Conservation (phyloP, 2,888 invertebrate species). For the Metalampra italica region DNA sequence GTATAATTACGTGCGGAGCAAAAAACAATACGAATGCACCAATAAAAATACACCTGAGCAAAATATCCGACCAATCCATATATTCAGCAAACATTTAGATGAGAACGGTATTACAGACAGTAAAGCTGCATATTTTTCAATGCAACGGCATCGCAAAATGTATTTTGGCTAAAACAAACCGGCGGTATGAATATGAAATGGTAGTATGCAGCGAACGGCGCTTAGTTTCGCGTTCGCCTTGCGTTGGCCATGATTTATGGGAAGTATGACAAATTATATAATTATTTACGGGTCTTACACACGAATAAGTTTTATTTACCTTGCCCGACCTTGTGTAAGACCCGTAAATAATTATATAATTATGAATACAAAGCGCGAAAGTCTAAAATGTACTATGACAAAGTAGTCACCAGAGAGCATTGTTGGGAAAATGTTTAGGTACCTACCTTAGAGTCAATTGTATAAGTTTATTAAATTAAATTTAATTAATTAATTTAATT, state of each 20-base stretch:
- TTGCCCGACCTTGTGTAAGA: no score
- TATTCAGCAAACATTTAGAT: neutral
- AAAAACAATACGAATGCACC: no score
- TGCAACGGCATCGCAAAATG: slow-evolving; percentile 35
- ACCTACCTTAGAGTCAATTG: no score
- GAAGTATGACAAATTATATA: slow-evolving; percentile 33
- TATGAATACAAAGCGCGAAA: no score
- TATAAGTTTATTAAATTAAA: no score
- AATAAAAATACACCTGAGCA: neutral
- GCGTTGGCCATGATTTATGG: slow-evolving; percentile 36
- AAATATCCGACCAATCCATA: neutral
- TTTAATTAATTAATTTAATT: no score
- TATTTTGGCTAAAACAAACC: slow-evolving; percentile 29
- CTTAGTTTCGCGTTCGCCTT: slow-evolving; percentile 24
- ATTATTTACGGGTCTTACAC: slow-evolving; percentile 1
- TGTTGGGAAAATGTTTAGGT: no score
- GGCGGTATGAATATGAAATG: slow-evolving; percentile 34
- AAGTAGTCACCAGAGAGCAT: neutral
- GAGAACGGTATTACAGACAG: neutral
- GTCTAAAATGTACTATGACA: no score
- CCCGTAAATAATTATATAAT: no score
- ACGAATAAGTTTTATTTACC: no score
- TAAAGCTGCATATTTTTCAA: slow-evolving; percentile 36
- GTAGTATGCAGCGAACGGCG: slow-evolving; percentile 17
- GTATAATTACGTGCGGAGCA: no score